Percentiles rank a stretch among this genome's conserved stretches.
These are phyloP conservation scores for Danionella dracula DNA, from an alignment of 2,797 vertebrate species.

Conservation along the genomic window DNA sequence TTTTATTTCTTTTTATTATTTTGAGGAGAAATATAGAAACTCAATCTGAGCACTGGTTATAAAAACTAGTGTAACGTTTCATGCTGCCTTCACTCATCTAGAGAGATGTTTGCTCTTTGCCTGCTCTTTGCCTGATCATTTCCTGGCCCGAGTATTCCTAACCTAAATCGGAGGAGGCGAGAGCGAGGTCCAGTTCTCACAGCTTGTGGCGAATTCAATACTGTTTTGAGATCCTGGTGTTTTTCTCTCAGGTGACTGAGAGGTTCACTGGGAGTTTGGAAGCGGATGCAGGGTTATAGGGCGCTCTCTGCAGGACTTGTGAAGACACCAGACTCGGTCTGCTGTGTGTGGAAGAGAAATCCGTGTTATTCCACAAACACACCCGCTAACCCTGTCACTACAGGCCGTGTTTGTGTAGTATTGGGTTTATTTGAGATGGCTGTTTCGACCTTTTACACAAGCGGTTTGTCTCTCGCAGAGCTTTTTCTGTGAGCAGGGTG, in stretches of 20 bases:
- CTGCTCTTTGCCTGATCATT: too few relatives aligned
- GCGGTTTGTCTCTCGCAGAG: background rate
- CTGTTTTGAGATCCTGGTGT: constrained; percentile 24
- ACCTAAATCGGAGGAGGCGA: too few relatives aligned
- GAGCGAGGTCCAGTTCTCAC: constrained; percentile 21
- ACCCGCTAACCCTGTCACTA: background rate
- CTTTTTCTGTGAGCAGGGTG: too few relatives aligned
- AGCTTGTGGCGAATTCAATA: constrained; percentile 37
- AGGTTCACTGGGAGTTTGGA: background rate
- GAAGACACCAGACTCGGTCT: constrained; percentile 5
- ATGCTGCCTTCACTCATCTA: too few relatives aligned
- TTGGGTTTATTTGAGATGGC: constrained; percentile 12
- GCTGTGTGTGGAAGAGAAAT: background rate
- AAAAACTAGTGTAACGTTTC: too few relatives aligned
- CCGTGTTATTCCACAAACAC: constrained; percentile 27
- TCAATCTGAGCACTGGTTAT: too few relatives aligned
- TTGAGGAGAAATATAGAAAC: too few relatives aligned
- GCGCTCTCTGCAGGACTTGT: constrained; percentile 9
- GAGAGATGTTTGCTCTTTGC: too few relatives aligned
- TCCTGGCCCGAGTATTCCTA: too few relatives aligned
- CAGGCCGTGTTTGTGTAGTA: constrained; percentile 15
- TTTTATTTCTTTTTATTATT: too few relatives aligned
- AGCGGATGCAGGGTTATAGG: constrained; percentile 30
- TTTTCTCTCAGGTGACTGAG: background rate
- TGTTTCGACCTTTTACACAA: background rate